phyloP scores from a whole-genome alignment of 2,113 vertebrate genomes.

The Budorcas taxicolor region DNA sequence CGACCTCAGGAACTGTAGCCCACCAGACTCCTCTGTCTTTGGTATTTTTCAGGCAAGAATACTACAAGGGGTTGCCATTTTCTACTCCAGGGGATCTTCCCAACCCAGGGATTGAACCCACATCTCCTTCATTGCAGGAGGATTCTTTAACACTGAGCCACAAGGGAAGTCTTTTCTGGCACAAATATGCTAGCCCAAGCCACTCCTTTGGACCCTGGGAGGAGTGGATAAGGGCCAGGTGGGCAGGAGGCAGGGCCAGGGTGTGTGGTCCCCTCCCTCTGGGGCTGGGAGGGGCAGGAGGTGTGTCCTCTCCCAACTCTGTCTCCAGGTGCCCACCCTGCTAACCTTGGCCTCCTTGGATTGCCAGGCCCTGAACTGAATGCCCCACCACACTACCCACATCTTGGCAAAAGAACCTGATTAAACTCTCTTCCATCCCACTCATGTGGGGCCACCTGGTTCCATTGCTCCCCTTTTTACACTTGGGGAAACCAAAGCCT shows the following conservation, averaged over 20 bases:
- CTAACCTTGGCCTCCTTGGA: neutral
- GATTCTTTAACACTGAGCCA: neutral
- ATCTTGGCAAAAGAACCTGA: neutral
- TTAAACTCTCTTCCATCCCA: neutral
- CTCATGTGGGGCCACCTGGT: neutral
- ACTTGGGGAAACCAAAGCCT: neutral
- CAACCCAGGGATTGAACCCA: neutral
- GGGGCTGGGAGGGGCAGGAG: neutral
- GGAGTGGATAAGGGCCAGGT: too few species aligned
- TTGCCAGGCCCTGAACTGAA: neutral
- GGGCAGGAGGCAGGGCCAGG: rapidly evolving
- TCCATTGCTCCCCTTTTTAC: neutral
- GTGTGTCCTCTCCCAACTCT: neutral
- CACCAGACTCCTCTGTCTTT: neutral
- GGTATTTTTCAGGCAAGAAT: neutral
- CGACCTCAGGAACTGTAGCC: neutral
- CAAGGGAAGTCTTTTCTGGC: neutral
- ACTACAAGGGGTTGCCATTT: neutral
- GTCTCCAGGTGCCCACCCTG: neutral
- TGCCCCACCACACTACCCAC: too few species aligned
- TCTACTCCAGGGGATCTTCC: neutral
- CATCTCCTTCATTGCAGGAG: neutral
- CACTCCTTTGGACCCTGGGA: neutral
- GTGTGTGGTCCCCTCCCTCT: rapidly evolving
- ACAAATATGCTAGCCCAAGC: neutral